phyloP scores from a whole-genome alignment of 2,113 vertebrate species.

The Bombycilla garrulus region DNA sequence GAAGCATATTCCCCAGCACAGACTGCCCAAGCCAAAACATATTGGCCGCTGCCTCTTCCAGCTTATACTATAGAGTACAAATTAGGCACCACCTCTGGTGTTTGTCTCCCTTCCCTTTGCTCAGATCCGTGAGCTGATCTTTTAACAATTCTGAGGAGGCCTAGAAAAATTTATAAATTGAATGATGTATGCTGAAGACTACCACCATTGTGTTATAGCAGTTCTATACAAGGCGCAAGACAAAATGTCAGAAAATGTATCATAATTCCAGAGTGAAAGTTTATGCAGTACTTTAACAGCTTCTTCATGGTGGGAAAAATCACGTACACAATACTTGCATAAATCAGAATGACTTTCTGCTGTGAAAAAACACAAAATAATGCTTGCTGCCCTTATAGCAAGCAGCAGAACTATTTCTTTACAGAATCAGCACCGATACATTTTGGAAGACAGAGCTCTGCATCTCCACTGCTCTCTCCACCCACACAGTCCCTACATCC shows the following conservation, averaged over 20 bases:
- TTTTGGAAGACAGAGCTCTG: not conserved
- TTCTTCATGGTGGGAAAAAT: constrained; percentile 10
- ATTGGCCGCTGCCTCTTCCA: not conserved
- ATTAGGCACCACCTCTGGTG: not conserved
- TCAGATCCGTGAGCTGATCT: not conserved
- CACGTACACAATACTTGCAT: constrained; percentile 4
- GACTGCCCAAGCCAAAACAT: not conserved
- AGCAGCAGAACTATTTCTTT: constrained; percentile 53
- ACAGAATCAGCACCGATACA: not conserved
- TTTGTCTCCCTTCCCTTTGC: not conserved
- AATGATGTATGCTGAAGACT: not conserved
- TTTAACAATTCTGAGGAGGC: not conserved
- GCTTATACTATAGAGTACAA: not conserved
- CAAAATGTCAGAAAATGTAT: not conserved
- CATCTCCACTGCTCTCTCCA: not conserved
- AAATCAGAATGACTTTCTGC: constrained; percentile 34
- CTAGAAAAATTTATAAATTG: not conserved
- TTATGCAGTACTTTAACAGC: not conserved
- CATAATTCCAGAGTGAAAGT: not conserved
- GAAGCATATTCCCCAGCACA: not conserved
- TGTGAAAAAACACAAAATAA: constrained; percentile 65
- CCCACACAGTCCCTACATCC: not conserved
- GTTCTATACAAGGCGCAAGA: not conserved
- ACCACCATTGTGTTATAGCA: not conserved
- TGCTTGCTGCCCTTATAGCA: constrained; percentile 7